Evolutionary conservation across 2,888 invertebrate species (phyloP).

Genomic region (Caradrina kadenii): DNA sequence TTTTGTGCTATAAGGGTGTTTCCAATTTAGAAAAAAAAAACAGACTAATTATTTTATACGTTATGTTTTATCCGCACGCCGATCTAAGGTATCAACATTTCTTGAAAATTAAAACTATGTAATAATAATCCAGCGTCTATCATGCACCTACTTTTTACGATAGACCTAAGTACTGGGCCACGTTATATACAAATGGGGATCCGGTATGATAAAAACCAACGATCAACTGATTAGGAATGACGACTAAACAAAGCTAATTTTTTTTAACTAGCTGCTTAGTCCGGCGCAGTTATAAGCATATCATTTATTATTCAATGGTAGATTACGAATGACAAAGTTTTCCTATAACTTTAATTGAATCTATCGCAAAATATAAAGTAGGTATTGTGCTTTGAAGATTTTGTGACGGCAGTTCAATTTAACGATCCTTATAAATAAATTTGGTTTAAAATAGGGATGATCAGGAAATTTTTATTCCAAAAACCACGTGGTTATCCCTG

Average conservation of each 20-base stretch:
- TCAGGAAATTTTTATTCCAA: background rate
- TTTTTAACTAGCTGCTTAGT: constrained; percentile 24
- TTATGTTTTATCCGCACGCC: no score
- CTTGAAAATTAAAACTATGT: constrained; percentile 7
- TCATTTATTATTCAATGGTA: constrained; percentile 24
- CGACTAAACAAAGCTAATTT: constrained; percentile 9
- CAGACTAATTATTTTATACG: no score
- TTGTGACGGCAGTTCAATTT: background rate
- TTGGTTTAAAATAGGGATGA: no score
- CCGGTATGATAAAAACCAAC: constrained; percentile 11
- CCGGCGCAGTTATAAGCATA: constrained; percentile 13
- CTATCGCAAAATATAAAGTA: no score
- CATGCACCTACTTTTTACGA: background rate
- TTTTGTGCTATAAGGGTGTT: no score
- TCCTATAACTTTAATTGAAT: background rate
- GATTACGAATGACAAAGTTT: constrained; percentile 24
- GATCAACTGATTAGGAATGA: constrained; percentile 25
- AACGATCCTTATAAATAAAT: background rate
- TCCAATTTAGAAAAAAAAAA: no score
- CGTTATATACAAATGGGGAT: constrained; percentile 6
- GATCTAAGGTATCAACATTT: background rate
- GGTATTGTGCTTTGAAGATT: no score
- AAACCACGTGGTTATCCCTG: background rate
- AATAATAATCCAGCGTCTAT: background rate
- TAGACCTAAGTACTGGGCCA: background rate